Base-by-base conservation (phyloP, 2,113 vertebrate species). In the Atrichornis clamosus region DNA sequence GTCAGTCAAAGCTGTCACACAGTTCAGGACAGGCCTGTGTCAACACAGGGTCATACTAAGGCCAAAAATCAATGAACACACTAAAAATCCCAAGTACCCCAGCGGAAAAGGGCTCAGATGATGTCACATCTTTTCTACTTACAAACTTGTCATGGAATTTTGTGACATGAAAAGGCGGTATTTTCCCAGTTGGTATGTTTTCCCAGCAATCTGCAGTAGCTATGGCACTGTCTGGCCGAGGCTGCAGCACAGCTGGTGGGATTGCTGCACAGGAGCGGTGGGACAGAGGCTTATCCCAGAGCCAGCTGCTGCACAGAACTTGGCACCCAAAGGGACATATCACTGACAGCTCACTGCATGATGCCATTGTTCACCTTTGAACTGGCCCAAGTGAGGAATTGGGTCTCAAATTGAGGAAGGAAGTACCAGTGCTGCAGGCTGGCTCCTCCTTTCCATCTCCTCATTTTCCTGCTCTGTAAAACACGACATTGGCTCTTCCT, bases 101-200 rank as follows among this genome's bases (percentile, higher is more conserved):
- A n/a, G 37, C 56, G 79, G 32, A 44, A 90, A 62, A 58, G 30
- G 28, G 21, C 47, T 85, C 47, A 14, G 32, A 47, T 67, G 52
- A 20, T 75, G 44, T 83, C 76, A 47, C 18, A 10, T 75, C 30
- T 62, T 75, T 79, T 35, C 37, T 42, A 33, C 23, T 82, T 70
- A 24, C 7, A 42, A 65, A 35, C 30, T 69, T 74, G 35, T 42
- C 44, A 37, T 55, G 37, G 24, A 46, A 18, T 64, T 59, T 41
- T 35, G 41, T 89, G 55, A 42, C 46, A 50, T 33, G 8, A 28
- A 50, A 74, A 46, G 19, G 6, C 8, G 9, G 21, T 18, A 10
- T 76, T 68, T 82, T 69, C 19, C 28, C 35, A 17, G 1, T 7
- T 0, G 0, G 5, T 8, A 4, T 62, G 18, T 37, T n/a, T 86